Evolutionary conservation across 2,113 vertebrate genomes (phyloP), one percentile per base, ranked within the genome.

Genomic region (Chlamydotis undulata): DNA sequence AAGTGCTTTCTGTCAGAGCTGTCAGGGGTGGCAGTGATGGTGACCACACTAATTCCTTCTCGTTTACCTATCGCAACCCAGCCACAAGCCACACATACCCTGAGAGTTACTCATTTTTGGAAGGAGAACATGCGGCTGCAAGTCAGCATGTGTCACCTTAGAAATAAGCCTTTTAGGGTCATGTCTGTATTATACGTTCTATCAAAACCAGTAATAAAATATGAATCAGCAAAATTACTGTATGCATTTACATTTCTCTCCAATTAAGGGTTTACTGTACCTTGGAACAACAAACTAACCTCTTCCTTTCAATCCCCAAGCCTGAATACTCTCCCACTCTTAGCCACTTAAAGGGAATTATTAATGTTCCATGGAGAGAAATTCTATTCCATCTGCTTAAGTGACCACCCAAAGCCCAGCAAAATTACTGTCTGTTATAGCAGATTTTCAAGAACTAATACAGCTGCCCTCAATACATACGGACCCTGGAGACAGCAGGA

Each of bases 251-350:
- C 28, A 89, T 94, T 96, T 85, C 82, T 92, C 61, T 24, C 37
- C 52, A 78, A 89, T 90, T 90, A 52, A 67, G 33, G 82, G 55
- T 87, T 92, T 84, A 83, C 29, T 71, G 80, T 61, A 14, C 65
- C 68, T 89, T 82, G 67, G 70, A 96, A 94, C 77, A 96, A 91
- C 87, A 96, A 96, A 94, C 55, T 94, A 69, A 83, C 37, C 61
- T 91, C 83, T 86, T 94, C 90, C 92, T 94, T 86, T 83, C 61
- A 89, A 23, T 91, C 49, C 59, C 19, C 68, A 88, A 65, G 76
- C 37, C 65, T 49, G 74, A 94, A 77, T 28, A n/a, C 33, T 93
- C 65, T 94, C 73, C 52, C 69, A 68, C 50, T 94, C 65, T 55
- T 29, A 67, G 67, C 35, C 82, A 93, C 81, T 91, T 95, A 57